These are phyloP conservation scores for Aplysina aerophoba DNA, from an alignment of 37 sponge, comb jelly and placozoan species.

Conservation along the genomic window DNA sequence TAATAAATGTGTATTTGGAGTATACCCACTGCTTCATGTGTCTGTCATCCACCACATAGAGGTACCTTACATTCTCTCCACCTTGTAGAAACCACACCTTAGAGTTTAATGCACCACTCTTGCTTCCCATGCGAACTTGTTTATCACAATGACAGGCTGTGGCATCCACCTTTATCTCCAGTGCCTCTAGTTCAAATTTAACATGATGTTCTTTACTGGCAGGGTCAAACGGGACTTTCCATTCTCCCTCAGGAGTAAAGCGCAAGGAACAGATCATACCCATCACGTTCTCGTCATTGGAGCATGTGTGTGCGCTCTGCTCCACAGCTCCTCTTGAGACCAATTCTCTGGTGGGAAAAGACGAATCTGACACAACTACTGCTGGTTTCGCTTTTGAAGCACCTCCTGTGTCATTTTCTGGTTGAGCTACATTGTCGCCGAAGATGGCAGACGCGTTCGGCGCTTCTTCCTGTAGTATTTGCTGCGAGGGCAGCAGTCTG, in stretches of 20 bases:
- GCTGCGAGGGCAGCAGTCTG: no score
- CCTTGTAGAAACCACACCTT: conserved; percentile 23
- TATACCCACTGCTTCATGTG: conserved; percentile 39
- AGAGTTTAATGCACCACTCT: conserved; percentile 9
- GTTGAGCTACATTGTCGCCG: no score
- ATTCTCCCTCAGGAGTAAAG: background rate
- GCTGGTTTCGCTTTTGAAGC: no score
- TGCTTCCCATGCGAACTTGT: conserved; percentile 6
- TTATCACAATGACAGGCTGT: conserved; percentile 15
- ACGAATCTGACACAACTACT: no score
- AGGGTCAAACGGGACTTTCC: conserved; percentile 1
- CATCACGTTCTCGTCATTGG: background rate
- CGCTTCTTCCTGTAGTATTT: no score
- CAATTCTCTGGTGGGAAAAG: no score
- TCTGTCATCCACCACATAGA: conserved; percentile 1
- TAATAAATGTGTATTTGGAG: background rate
- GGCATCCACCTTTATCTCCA: background rate
- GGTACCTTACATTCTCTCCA: background rate
- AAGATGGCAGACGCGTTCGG: no score
- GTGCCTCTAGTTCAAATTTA: background rate
- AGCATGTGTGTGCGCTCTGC: background rate
- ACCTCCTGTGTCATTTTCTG: no score
- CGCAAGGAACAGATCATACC: conserved; percentile 3
- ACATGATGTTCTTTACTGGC: background rate
- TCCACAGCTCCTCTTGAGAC: no score